phyloP scores from a whole-genome alignment of 2,113 vertebrate genomes.

The Gila orcuttii region DNA sequence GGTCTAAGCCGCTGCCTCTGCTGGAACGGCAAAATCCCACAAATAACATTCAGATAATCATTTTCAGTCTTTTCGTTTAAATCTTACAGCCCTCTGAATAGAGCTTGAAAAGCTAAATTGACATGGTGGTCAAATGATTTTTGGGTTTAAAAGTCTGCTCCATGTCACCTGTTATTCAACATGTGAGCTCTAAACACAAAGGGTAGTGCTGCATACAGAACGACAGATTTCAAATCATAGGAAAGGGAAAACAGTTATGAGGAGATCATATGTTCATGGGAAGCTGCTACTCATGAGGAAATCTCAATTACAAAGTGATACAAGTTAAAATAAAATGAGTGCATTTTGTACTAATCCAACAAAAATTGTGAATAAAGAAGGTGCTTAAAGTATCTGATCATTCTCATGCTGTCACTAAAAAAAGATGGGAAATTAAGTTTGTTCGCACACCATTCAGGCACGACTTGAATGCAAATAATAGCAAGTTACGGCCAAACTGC shows the following conservation, averaged over 20 bases:
- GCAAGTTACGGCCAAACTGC: conserved; percentile 18
- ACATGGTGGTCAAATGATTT: conserved; percentile 21
- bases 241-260: background rate
- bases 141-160: conserved; percentile 38
- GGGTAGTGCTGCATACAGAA: background rate
- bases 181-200: conserved; percentile 30
- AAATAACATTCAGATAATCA: conserved; percentile 45
- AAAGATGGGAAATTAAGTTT: background rate
- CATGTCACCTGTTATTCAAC: conserved; percentile 52
- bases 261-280: background rate
- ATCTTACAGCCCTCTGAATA: conserved; percentile 33
- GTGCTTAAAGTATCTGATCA: background rate
- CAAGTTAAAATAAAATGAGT: background rate
- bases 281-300: background rate
- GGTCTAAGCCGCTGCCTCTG: conserved; percentile 26
- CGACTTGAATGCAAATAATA: conserved; percentile 3
- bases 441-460: background rate
- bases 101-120: conserved; percentile 30
- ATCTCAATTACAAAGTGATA: background rate
- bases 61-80: conserved; percentile 37
- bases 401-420: background rate
- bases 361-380: background rate
- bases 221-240: background rate
- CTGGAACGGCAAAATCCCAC: conserved; percentile 25
- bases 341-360: background rate